These are phyloP conservation scores for Cyanoliseus patagonus DNA, from an alignment of 2,113 vertebrate genomes.

Conservation along the genomic window DNA sequence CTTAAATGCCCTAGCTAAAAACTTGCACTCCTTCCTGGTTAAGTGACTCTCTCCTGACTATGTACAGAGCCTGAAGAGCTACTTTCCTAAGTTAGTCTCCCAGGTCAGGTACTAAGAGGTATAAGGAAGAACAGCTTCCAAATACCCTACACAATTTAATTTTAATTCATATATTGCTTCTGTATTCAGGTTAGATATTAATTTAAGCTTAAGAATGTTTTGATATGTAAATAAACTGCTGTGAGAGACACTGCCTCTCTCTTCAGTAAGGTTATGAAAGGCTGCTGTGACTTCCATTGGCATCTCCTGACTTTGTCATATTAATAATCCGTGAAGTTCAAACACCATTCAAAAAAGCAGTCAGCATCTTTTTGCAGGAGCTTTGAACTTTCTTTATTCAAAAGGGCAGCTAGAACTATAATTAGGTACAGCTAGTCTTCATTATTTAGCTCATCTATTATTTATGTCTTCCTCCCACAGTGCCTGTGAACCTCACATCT, in stretches of 20 bases:
- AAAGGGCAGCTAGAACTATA: constrained; percentile 26
- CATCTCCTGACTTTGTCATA: not conserved
- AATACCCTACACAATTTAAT: not conserved
- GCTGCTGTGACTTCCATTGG: not conserved
- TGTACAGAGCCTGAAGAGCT: not conserved
- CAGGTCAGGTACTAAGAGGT: not conserved
- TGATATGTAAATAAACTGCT: not conserved
- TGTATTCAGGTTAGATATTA: not conserved
- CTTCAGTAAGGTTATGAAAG: not conserved
- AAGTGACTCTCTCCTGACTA: not conserved
- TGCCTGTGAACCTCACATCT: not conserved
- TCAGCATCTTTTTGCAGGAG: not conserved
- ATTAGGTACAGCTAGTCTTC: constrained; percentile 25
- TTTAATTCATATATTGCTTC: not conserved
- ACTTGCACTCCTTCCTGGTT: not conserved
- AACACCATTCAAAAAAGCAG: not conserved
- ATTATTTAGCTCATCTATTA: constrained; percentile 52
- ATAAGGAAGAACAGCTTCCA: not conserved
- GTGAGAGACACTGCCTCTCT: not conserved
- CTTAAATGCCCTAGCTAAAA: not conserved
- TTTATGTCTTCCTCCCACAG: constrained; percentile 30
- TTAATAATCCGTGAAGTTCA: not conserved
- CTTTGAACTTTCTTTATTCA: constrained; percentile 44
- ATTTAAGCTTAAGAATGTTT: not conserved
- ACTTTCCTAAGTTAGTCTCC: not conserved